A percentile compares a stretch with the other conserved stretches of the same genome.
Evolutionary conservation across 2,888 invertebrate species (phyloP).

Genomic region (Zelleria hepariella): DNA sequence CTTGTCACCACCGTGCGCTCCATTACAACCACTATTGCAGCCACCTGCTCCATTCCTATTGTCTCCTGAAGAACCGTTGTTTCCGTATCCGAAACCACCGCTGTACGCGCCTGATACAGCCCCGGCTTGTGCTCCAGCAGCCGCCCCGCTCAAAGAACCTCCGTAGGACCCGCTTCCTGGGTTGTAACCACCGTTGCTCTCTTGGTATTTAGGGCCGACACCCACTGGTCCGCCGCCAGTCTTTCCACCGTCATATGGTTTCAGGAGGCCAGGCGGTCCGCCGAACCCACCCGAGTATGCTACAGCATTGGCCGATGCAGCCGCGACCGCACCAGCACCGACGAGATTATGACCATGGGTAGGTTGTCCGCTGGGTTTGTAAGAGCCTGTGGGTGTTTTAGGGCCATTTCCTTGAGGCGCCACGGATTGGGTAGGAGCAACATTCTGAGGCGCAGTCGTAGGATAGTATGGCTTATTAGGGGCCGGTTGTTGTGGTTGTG

Average conservation of each 20-base stretch:
- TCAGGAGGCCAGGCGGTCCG: constrained; percentile 54
- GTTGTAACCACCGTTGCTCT: background rate
- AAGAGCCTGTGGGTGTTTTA: background rate
- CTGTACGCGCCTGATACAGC: constrained; percentile 17
- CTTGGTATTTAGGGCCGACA: constrained; percentile 3
- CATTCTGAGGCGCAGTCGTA: background rate
- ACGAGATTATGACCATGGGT: background rate
- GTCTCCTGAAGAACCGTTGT: constrained; percentile 20
- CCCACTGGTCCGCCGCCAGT: constrained; percentile 8
- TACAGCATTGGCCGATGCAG: constrained; percentile 32
- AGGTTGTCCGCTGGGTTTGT: background rate
- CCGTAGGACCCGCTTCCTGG: constrained; percentile 11
- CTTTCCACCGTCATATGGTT: constrained; percentile 45
- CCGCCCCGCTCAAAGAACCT: constrained; percentile 26
- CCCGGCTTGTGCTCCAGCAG: constrained; percentile 21
- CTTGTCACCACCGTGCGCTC: constrained; percentile 1
- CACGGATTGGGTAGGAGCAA: background rate
- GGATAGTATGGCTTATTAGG: background rate
- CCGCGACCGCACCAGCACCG: constrained; percentile 20
- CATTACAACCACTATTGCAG: constrained; percentile 17
- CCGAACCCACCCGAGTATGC: constrained; percentile 57
- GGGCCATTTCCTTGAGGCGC: background rate
- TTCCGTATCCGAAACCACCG: constrained; percentile 12
- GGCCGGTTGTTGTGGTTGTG: background rate
- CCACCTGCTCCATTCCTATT: constrained; percentile 25